Percentiles rank a stretch among this genome's conserved stretches.
Evolutionary conservation across 2,797 vertebrate species (phyloP).

Genomic region (Catamblyrhynchus diadema): DNA sequence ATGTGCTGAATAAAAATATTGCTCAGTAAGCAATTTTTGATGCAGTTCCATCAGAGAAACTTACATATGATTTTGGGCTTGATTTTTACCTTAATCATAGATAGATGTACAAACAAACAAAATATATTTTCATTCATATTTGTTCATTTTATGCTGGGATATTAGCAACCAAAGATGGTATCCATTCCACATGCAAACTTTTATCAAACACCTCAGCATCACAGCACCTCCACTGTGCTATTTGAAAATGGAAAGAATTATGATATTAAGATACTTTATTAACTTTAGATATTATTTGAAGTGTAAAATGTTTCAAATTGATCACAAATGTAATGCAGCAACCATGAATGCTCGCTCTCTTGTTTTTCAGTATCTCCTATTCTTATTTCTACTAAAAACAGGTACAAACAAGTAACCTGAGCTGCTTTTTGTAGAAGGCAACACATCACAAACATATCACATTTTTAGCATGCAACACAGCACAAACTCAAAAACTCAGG

Average conservation of each 20-base stretch:
- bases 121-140: background rate
- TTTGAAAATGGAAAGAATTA: background rate
- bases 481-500: background rate
- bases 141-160: background rate
- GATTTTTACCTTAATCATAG: background rate
- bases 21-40: background rate
- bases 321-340: background rate
- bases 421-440: background rate
- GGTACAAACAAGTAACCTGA: rapidly evolving
- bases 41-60: background rate
- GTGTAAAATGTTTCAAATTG: background rate
- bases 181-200: background rate
- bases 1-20: background rate
- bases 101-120: background rate
- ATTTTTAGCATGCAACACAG: background rate
- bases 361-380: background rate
- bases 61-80: background rate
- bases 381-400: background rate
- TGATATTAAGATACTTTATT: background rate
- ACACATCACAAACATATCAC: background rate
- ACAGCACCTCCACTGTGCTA: background rate
- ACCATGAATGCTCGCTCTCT: background rate
- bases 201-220: background rate
- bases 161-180: background rate
- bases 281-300: background rate